Evolutionary conservation across 2,113 vertebrate genomes (phyloP).

Genomic region (Halichoeres trimaculatus): DNA sequence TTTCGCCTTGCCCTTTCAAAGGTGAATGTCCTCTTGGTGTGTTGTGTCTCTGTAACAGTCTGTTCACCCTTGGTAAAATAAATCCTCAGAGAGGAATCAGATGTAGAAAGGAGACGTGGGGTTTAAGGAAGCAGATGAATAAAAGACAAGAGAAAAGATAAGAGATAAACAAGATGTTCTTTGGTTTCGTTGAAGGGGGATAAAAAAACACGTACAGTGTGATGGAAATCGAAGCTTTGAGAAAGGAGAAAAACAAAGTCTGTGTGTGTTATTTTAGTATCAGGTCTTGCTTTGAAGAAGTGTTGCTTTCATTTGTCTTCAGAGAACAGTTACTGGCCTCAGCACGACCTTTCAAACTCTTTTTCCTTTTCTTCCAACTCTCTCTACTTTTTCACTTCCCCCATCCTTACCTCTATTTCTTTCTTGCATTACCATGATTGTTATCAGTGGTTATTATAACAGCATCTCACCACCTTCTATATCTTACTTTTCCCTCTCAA

Average conservation of each 20-base stretch:
- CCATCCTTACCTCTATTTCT: neutral
- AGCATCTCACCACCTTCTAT: conserved; percentile 4
- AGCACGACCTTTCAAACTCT: conserved; percentile 44
- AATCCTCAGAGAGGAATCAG: conserved; percentile 13
- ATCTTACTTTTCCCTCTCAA: neutral
- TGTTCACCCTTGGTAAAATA: conserved; percentile 30
- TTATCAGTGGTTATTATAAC: neutral
- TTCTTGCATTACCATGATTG: neutral
- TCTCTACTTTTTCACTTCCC: conserved; percentile 1
- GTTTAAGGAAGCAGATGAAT: conserved; percentile 34
- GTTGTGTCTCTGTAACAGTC: conserved; percentile 9
- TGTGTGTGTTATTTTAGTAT: conserved; percentile 46
- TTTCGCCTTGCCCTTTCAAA: conserved; percentile 1
- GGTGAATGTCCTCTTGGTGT: conserved; percentile 10
- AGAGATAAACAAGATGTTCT: conserved; percentile 45
- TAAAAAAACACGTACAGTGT: conserved; percentile 17
- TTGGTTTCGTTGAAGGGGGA: conserved; percentile 13
- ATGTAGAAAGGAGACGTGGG: neutral
- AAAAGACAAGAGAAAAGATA: conserved; percentile 34
- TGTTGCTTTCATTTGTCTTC: conserved; percentile 54
- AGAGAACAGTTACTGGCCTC: conserved; percentile 17
- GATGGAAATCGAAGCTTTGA: conserved; percentile 41
- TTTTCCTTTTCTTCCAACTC: conserved; percentile 34
- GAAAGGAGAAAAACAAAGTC: conserved; percentile 4
- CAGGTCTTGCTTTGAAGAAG: conserved; percentile 45